These are phyloP conservation scores for Cynodonichthys magdalenae DNA, from an alignment of 2,797 vertebrate genomes.

Conservation along the genomic window DNA sequence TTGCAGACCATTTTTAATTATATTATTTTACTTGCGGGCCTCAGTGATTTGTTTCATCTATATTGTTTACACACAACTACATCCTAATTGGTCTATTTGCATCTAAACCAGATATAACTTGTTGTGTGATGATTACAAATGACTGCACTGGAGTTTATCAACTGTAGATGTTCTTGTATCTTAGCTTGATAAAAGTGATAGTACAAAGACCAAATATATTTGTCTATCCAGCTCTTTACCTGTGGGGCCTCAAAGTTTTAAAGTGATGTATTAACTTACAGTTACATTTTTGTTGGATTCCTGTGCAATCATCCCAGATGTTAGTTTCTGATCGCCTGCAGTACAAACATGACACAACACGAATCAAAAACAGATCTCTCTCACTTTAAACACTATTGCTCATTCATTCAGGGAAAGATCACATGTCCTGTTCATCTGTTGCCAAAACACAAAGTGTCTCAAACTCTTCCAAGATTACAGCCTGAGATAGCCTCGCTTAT, in stretches of 20 bases:
- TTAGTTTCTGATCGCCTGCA: slow-evolving; percentile 60
- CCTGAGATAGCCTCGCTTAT: slow-evolving; percentile 63
- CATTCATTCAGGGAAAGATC: slow-evolving; percentile 73
- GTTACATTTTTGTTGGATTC: slow-evolving; percentile 47
- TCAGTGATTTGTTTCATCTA: no score
- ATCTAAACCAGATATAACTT: no score
- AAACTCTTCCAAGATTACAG: slow-evolving; percentile 74
- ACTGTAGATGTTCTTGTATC: no score
- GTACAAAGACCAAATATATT: slow-evolving; percentile 10
- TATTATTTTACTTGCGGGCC: no score
- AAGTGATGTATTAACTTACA: slow-evolving; percentile 47
- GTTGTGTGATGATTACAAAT: no score
- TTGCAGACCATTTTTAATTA: no score
- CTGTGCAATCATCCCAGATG: slow-evolving; percentile 49
- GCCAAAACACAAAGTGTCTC: slow-evolving; percentile 81
- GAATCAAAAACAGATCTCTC: slow-evolving; percentile 69
- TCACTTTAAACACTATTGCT: slow-evolving; percentile 69
- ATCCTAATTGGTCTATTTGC: no score
- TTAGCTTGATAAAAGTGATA: not conserved
- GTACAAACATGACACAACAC: slow-evolving; percentile 77
- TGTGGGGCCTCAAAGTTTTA: slow-evolving; percentile 29
- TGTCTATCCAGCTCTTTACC: slow-evolving; percentile 29
- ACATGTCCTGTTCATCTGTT: slow-evolving; percentile 76
- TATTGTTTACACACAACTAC: no score
- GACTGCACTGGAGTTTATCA: no score